Conservation (phyloP, 2,113 vertebrate species). For the Speoplatyrhinus poulsoni region DNA sequence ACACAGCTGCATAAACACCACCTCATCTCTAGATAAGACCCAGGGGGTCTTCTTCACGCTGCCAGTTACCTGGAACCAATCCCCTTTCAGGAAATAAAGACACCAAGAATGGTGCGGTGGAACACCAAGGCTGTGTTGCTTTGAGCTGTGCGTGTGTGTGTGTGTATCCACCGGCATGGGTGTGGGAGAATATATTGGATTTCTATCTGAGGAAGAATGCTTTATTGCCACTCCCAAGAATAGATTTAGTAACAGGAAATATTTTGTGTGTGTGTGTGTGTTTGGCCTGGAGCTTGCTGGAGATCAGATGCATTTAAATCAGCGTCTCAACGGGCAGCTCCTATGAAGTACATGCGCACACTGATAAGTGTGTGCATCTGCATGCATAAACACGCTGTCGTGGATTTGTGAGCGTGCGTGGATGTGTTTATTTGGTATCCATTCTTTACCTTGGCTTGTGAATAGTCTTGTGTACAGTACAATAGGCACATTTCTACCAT, state of each 20-base stretch:
- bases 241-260: slow-evolving; percentile 72
- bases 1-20: slow-evolving; percentile 60
- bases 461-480: no score
- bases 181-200: slow-evolving; percentile 59
- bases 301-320: slow-evolving; percentile 78
- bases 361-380: neutral
- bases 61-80: slow-evolving; percentile 66
- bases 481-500: no score
- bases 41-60: slow-evolving; percentile 40
- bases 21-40: slow-evolving; percentile 39
- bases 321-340: slow-evolving; percentile 70
- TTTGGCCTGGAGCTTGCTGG: slow-evolving; percentile 64
- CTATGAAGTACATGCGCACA: slow-evolving; percentile 55
- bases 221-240: slow-evolving; percentile 70
- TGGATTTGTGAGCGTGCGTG: slow-evolving; percentile 28
- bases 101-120: slow-evolving; percentile 43
- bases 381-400: slow-evolving; percentile 29
- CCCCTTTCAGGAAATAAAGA: slow-evolving; percentile 37
- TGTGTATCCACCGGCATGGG: slow-evolving; percentile 6
- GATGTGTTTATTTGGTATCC: neutral
- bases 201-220: slow-evolving; percentile 63
- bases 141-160: slow-evolving; percentile 22
- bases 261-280: slow-evolving; percentile 38
- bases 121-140: slow-evolving; percentile 58
- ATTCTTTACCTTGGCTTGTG: no score